phyloP scores from a whole-genome alignment of 2,113 vertebrate species.

The Eolophus roseicapilla region DNA sequence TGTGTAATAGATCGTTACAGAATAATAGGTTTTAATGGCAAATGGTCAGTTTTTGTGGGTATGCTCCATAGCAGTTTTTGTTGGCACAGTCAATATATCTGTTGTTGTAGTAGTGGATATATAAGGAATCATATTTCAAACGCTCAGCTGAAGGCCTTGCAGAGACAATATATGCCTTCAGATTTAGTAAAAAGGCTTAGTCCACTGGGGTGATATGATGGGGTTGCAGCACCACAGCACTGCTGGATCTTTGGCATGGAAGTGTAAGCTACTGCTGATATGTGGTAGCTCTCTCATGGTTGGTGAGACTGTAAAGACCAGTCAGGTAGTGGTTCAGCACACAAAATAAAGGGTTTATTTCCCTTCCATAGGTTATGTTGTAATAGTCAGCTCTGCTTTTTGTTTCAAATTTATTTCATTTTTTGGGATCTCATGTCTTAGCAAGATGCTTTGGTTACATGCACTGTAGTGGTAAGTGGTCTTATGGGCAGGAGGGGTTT shows the following conservation, averaged over 20 bases:
- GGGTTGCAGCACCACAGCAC: background rate
- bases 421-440: background rate
- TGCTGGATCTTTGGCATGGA: background rate
- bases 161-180: background rate
- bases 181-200: background rate
- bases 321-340: background rate
- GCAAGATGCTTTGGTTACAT: background rate
- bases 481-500: background rate
- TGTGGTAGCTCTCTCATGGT: background rate
- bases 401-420: background rate
- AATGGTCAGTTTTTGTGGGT: background rate
- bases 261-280: background rate
- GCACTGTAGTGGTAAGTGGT: background rate
- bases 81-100: background rate
- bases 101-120: background rate
- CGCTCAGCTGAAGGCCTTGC: background rate
- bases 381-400: background rate
- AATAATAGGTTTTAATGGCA: background rate
- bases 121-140: background rate
- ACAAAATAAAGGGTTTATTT: background rate
- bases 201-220: background rate
- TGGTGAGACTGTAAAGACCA: background rate
- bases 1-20: background rate
- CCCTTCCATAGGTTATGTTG: background rate
- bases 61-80: background rate